Evolutionary conservation across 1,140 invertebrate species (phyloP), one percentile per base, ranked within the genome.

Genomic region (Capitella teleta): DNA sequence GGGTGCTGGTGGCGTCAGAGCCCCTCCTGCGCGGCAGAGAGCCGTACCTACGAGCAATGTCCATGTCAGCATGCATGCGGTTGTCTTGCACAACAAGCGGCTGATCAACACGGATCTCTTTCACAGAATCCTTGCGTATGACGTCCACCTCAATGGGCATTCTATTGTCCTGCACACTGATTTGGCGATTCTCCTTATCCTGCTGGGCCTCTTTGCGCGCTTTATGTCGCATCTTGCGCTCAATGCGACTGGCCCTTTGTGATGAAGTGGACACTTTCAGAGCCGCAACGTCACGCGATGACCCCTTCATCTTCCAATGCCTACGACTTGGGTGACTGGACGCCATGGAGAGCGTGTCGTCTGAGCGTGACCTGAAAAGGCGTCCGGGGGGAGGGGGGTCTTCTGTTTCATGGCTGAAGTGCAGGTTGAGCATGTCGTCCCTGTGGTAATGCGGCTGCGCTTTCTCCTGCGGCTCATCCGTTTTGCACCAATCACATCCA

Each of bases 331-430:
- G 67, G 62, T 14, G 68, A 71, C 45, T 62, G 59, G 49, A 51
- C 2, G 38, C 18, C 26, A 42, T 28, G 5, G 68, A 69, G 18
- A 71, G 56, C 5, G 68, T 71, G 49, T 71, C 68, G 48, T 71
- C 68, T 12, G 68, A 71, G 23, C 64, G 54, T 2, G 66, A 64
- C 14, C 64, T 58, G 53, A 66, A 63, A 47, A 71, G 47, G 14
- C 34, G n/a, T 26, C 51, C 52, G 10, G 52, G 38, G 6, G 18
- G 12, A 0, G 54, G 51, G n/a, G 51, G 18, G 10, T 41, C 19
- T 10, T 6, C 10, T 10, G 45, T 26, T 19, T 21, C 6, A 24
- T 23, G 16, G 5, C 6, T 23, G 4, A 23, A 21, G 12, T 49
- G 14, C 14, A 37, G 50, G 28, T 52, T 44, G 3, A 47, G 14